Conservation (phyloP, 2,888 invertebrate species). For the Rapana venosa region DNA sequence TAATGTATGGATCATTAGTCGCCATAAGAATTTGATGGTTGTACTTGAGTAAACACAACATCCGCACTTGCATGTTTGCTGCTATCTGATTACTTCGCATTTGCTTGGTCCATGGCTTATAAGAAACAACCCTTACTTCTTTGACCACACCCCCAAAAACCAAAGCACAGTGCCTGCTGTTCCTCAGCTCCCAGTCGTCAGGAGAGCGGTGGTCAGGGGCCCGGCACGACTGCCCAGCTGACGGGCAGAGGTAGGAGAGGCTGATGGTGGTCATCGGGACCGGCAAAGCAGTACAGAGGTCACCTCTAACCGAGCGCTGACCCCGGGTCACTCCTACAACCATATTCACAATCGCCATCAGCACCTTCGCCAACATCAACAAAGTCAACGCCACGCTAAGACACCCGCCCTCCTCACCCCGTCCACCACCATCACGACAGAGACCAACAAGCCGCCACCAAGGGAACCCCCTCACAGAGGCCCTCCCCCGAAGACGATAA, state of each 20-base stretch:
- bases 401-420: slow-evolving; percentile 39
- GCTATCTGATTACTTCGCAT: too few species aligned
- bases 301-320: slow-evolving; percentile 87
- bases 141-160: too few species aligned
- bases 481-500: slow-evolving; percentile 34
- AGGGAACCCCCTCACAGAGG: neutral
- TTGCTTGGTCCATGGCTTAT: too few species aligned
- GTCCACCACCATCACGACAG: neutral
- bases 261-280: slow-evolving; percentile 88
- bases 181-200: neutral
- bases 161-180: too few species aligned
- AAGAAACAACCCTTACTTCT: too few species aligned
- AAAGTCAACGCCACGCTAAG: slow-evolving; percentile 83
- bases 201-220: slow-evolving; percentile 79
- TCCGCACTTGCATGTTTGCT: too few species aligned
- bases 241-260: slow-evolving; percentile 82
- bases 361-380: slow-evolving; percentile 84
- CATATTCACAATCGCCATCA: slow-evolving; percentile 86
- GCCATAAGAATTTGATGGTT: too few species aligned
- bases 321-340: slow-evolving; percentile 82
- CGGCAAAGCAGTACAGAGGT: slow-evolving; percentile 84
- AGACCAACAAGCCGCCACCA: neutral
- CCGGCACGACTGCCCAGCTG: slow-evolving; percentile 84
- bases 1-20: too few species aligned
- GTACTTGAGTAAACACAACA: too few species aligned